Base-by-base conservation (phyloP, 2,113 vertebrate species). In the Tautogolabrus adspersus region DNA sequence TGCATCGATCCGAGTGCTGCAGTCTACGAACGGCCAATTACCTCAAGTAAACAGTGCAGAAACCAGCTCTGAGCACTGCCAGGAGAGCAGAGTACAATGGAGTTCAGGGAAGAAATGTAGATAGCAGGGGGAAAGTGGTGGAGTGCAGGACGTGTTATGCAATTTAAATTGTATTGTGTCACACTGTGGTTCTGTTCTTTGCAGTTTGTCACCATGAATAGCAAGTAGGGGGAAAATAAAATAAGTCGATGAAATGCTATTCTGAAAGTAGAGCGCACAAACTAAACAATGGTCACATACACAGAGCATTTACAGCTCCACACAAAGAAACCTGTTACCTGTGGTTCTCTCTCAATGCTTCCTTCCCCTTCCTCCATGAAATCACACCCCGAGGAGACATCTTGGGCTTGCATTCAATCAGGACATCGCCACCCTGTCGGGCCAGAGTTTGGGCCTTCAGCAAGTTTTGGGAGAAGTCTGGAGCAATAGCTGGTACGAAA, bases 281-380 rank as follows among this genome's bases (percentile, higher is more conserved):
- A 67, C 76, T 67, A 64, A 82, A 87, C 77, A 72, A 73, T 46
- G 56, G 21, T 47, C 51, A 22, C 2, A 13, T 54, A 66, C 38
- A 77, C 37, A 10, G 23, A 47, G 21, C 4, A 23, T 21, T 60
- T 56, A 49, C 30, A 72, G 75, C 57, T 78, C 22, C 19, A 66
- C 22, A 77, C 18, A 74, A 56, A 78, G 38, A 66, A 64, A 69
- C 19, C 11, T 10, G 18, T 40, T 90, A 94, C 93, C 94, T 94
- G 93, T 94, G 92, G 86, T 83, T 94, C 78, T 95, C 94, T 84
- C 94, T 83, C 81, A 95, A 92, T 26, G 97, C 81, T 3, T 94
- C 95, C 90, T 97, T 97, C 93, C 93, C 96, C 94, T 94, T 99
- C 86, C 95, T 97, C 97, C 97, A 99, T 11, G 95, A 95, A 82